A percentile compares a stretch with the other conserved stretches of the same genome.
These are phyloP conservation scores for Ophioninae sp. DNA, from an alignment of 2,888 invertebrate species.

Conservation along the genomic window DNA sequence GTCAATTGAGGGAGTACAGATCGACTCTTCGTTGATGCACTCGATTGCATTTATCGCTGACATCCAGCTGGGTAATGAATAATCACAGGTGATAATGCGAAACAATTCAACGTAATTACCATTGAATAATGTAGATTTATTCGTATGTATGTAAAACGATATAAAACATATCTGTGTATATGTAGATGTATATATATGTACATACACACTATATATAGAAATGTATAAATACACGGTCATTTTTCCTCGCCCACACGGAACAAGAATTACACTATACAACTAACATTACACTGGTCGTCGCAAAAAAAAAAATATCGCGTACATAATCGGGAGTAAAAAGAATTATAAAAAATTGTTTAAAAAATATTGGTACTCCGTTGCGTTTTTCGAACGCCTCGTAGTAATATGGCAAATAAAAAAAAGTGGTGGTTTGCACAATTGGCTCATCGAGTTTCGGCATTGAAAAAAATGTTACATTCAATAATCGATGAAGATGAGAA, in stretches of 20 bases:
- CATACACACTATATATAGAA: neutral
- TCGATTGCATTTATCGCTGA: neutral
- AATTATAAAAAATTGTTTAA: conserved; percentile 3
- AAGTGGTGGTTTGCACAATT: conserved; percentile 32
- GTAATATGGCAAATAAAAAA: conserved; percentile 56
- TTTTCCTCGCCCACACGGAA: neutral
- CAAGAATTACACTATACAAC: neutral
- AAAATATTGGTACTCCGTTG: conserved; percentile 10
- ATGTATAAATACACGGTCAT: neutral
- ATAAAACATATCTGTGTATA: neutral
- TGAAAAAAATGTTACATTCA: conserved; percentile 1
- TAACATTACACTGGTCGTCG: neutral
- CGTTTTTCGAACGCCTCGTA: conserved; percentile 33
- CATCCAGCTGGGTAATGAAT: neutral
- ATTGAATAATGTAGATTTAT: conserved; percentile 32
- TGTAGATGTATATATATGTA: neutral
- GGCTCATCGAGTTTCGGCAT: conserved; percentile 16
- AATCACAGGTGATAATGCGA: neutral
- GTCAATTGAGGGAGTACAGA: neutral
- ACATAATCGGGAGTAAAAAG: conserved; percentile 1
- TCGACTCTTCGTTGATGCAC: neutral
- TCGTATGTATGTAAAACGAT: neutral
- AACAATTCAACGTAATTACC: conserved; percentile 6
- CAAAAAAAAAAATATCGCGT: conserved; percentile 26
- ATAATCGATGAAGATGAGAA: conserved; percentile 9